Conservation (phyloP, 2,797 vertebrate species). For the Poeciliopsis paucimaculata region DNA sequence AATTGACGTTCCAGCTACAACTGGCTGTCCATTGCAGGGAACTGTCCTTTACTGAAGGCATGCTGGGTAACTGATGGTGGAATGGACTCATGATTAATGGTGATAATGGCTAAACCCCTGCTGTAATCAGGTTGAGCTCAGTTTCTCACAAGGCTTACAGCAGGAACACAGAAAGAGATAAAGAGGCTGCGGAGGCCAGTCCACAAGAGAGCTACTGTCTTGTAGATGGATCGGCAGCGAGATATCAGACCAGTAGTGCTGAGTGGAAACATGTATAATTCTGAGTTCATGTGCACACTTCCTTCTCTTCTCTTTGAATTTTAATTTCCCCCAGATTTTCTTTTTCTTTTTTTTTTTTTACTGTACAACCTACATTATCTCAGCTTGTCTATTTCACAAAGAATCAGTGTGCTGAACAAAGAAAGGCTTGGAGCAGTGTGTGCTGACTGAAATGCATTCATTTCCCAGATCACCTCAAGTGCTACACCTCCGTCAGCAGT, state of each 20-base stretch:
- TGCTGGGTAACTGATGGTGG: slow-evolving; percentile 5
- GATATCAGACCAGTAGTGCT: slow-evolving; percentile 4
- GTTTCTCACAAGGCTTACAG: slow-evolving; percentile 11
- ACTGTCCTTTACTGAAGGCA: background rate
- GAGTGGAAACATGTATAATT: background rate
- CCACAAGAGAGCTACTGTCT: slow-evolving; percentile 1
- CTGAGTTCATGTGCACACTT: background rate
- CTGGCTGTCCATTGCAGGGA: background rate
- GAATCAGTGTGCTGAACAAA: background rate
- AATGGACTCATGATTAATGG: slow-evolving; percentile 6
- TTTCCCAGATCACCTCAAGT: slow-evolving; percentile 5
- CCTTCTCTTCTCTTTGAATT: background rate
- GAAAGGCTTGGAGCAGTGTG: background rate
- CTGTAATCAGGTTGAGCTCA: slow-evolving; percentile 15
- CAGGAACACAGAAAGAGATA: slow-evolving; percentile 4
- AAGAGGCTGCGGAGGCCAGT: slow-evolving; percentile 6
- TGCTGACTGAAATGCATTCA: background rate
- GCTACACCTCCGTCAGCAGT: slow-evolving; percentile 9
- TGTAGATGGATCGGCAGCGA: background rate
- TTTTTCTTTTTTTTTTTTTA: background rate
- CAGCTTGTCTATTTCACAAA: slow-evolving; percentile 12
- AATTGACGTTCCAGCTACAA: background rate
- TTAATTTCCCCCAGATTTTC: background rate
- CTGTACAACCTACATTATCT: background rate
- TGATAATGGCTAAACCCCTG: slow-evolving; percentile 5